Evolutionary conservation across 2,797 vertebrate species (phyloP), one percentile per base, ranked within the genome.

Genomic region (Oryzias sinensis): DNA sequence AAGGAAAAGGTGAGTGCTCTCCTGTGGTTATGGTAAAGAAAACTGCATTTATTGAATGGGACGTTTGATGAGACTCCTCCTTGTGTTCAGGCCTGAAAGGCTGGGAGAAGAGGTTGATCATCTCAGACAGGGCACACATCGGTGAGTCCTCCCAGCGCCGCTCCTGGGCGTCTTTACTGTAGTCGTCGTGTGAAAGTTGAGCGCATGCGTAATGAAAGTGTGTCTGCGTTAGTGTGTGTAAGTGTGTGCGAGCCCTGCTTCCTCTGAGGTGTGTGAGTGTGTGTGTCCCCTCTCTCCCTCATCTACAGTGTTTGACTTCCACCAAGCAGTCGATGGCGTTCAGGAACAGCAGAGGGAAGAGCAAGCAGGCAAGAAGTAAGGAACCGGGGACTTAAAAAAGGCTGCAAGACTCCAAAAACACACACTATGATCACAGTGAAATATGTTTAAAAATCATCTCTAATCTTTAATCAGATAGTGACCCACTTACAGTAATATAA

Each of bases 91-190:
- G 95, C 83, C 85, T 99, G n/a, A 93, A 94, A 85, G 96, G 90
- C 84, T 99, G 97, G 97, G 95, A 97, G 76, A 93, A 94, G 70
- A 92, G 97, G 50, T 88, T 99, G 81, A 91, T 97, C 83, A 99
- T 99, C 89, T 99, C 97, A 13, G 97, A 99, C 89, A 93, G 97
- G 85, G 97, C 97, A 57, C 97, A 99, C 74, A 99, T 99, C 16
- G 97, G 97, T 99, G 92, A 92, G 94, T 87, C 67, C 40, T 47
- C 25, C 41, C 62, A 37, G n/a, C 50, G 45, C 51, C 6, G 6
- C 16, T 9, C 17, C 41, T 27, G 53, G 54, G 14, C 44, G 18
- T 5, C 29, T 13, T 53, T 13, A 24, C 45, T 49, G 55, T 57
- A 20, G 22, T 56, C 15, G 62, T 0, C 5, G 64, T 43, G 56